Evolutionary conservation across 2,797 vertebrate species (phyloP).

Genomic region (Naso thynnoides): DNA sequence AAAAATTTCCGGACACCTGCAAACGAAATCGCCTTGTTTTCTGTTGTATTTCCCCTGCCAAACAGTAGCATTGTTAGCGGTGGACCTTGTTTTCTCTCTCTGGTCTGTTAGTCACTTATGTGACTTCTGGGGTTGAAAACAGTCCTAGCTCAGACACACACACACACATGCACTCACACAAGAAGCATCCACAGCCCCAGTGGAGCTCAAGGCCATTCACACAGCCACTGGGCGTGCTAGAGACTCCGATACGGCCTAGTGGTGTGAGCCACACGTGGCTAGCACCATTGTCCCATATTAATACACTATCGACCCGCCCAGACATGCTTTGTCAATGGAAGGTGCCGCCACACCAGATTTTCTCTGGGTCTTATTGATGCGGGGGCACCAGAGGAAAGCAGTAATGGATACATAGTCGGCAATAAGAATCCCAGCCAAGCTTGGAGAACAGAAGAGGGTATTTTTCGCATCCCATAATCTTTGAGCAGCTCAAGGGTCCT

Average conservation of each 20-base stretch:
- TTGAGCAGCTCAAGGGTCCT: constrained; percentile 72
- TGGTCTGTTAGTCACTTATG: constrained; percentile 77
- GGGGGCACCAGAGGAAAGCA: constrained; percentile 80
- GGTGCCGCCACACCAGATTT: constrained; percentile 79
- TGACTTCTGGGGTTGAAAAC: constrained; percentile 73
- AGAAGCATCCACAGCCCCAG: constrained; percentile 65
- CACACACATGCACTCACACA: constrained; percentile 37
- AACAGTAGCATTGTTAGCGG: constrained; percentile 57
- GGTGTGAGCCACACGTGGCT: constrained; percentile 76
- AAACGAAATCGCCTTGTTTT: constrained; percentile 24
- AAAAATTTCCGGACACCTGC: constrained; percentile 22
- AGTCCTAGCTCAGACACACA: constrained; percentile 35
- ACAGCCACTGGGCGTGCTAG: constrained; percentile 74
- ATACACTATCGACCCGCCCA: constrained; percentile 86
- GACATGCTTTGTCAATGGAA: constrained; percentile 85
- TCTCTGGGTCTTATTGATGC: constrained; percentile 81
- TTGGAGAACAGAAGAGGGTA: constrained; percentile 67
- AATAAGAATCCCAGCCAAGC: constrained; percentile 76
- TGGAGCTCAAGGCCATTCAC: constrained; percentile 79
- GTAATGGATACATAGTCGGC: constrained; percentile 85
- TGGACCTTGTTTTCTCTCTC: constrained; percentile 62
- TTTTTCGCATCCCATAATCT: constrained; percentile 75
- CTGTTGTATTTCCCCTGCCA: constrained; percentile 36
- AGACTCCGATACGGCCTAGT: constrained; percentile 77
- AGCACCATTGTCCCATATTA: constrained; percentile 86